Conservation (phyloP, 2,113 vertebrate genomes). For the Tragulus kanchil region DNA sequence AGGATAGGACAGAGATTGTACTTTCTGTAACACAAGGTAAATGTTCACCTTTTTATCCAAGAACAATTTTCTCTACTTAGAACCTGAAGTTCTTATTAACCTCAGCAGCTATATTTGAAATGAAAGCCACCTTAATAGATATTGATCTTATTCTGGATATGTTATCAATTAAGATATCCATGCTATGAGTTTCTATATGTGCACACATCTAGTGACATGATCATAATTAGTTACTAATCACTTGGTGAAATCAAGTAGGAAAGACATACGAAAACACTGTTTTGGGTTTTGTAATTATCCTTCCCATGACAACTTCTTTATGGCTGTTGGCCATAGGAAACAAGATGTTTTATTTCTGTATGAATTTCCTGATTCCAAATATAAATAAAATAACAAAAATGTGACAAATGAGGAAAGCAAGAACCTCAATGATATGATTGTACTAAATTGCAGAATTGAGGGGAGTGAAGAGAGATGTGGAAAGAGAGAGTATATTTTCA, state of each 20-base stretch:
- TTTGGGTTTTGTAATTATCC: conserved; percentile 52
- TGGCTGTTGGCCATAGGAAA: conserved; percentile 65
- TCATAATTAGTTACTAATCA: not conserved
- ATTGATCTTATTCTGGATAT: not conserved
- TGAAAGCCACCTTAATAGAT: not conserved
- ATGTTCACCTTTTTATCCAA: no score
- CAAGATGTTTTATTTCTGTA: conserved; percentile 79
- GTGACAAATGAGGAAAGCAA: conserved; percentile 70
- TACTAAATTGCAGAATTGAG: not conserved
- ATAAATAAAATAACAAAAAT: conserved; percentile 74
- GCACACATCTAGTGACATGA: not conserved
- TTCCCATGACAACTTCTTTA: conserved; percentile 60
- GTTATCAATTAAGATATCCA: not conserved
- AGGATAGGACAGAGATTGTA: rapidly evolving
- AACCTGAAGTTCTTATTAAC: not conserved
- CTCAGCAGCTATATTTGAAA: not conserved
- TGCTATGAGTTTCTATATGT: not conserved
- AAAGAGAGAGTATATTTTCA: not conserved
- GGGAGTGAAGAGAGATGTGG: not conserved
- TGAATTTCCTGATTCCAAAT: conserved; percentile 69
- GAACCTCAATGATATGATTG: not conserved
- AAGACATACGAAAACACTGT: conserved; percentile 42
- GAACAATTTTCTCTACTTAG: not conserved
- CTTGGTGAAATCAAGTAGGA: conserved; percentile 60
- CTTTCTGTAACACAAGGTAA: rapidly evolving